These are phyloP conservation scores for Equus quagga DNA, from an alignment of 2,113 vertebrate genomes.

Conservation along the genomic window DNA sequence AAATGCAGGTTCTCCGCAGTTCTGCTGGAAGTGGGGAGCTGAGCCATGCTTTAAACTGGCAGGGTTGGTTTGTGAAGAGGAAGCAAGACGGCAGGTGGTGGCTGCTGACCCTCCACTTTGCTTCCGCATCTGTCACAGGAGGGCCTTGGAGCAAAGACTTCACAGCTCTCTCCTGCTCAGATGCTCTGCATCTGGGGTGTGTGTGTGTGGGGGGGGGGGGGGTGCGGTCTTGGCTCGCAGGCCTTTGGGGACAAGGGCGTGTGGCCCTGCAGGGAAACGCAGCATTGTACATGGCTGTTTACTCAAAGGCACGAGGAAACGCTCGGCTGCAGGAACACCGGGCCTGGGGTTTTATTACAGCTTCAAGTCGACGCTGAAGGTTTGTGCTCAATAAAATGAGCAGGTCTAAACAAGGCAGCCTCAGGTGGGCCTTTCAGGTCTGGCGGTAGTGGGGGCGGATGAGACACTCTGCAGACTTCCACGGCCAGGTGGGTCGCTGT, in stretches of 20 bases:
- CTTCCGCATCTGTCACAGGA: neutral
- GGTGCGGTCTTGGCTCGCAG: neutral
- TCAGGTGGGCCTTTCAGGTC: neutral
- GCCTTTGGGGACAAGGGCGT: neutral
- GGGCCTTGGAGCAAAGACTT: neutral
- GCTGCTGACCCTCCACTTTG: neutral
- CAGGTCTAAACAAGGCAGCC: neutral
- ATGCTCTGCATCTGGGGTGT: neutral
- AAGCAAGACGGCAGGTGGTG: neutral
- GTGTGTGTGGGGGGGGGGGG: neutral
- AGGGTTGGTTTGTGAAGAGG: neutral
- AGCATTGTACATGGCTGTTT: neutral
- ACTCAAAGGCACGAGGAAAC: slow-evolving; percentile 13
- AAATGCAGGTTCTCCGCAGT: neutral
- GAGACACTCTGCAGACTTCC: neutral
- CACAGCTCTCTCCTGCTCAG: neutral
- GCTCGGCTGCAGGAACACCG: neutral
- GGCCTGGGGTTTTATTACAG: neutral
- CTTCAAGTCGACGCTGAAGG: neutral
- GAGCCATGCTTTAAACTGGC: neutral
- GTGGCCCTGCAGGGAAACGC: neutral
- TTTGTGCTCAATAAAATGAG: neutral
- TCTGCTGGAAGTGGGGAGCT: neutral
- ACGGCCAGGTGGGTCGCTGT: neutral
- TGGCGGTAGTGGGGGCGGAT: accelerated